Percentiles rank a stretch among this genome's conserved stretches.
Conservation (phyloP, 2,888 invertebrate species). For the Neoaliturus tenellus region DNA sequence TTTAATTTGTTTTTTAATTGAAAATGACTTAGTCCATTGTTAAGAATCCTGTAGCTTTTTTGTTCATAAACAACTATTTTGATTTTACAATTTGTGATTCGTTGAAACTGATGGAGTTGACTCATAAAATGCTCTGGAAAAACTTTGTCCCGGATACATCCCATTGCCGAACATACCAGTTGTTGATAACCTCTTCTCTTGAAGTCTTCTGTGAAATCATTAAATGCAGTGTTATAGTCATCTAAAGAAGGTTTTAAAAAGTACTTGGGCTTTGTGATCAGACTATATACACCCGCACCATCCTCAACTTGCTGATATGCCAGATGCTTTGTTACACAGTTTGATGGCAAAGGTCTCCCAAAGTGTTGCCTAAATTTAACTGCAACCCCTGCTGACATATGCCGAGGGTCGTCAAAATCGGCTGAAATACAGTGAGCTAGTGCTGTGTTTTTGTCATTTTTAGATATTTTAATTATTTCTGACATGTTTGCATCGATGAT, state of each 20-base stretch:
- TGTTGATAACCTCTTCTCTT: not conserved
- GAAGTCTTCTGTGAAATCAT: not conserved
- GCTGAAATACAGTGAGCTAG: conserved; percentile 1
- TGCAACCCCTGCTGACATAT: conserved; percentile 10
- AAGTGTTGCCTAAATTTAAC: not conserved
- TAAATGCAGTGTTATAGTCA: not conserved
- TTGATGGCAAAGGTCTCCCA: not conserved
- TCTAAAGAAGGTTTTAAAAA: not conserved
- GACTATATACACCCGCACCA: not conserved
- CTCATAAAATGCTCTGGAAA: not conserved
- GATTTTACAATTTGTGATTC: not conserved
- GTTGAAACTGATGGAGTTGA: not conserved
- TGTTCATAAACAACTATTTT: conserved; percentile 1
- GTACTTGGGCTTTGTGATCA: not conserved
- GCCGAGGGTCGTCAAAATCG: not conserved
- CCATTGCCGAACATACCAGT: not conserved
- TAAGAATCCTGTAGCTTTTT: not conserved
- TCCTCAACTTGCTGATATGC: not conserved
- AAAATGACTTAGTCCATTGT: not conserved
- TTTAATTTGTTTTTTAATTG: not conserved
- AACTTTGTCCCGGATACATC: not conserved
- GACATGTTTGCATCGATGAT: not conserved
- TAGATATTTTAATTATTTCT: not conserved
- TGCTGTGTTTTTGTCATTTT: not conserved
- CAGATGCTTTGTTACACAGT: not conserved